Percentiles rank a stretch among this genome's conserved stretches.
Conservation (phyloP, 2,888 invertebrate genomes). For the Harpalus rufipes region DNA sequence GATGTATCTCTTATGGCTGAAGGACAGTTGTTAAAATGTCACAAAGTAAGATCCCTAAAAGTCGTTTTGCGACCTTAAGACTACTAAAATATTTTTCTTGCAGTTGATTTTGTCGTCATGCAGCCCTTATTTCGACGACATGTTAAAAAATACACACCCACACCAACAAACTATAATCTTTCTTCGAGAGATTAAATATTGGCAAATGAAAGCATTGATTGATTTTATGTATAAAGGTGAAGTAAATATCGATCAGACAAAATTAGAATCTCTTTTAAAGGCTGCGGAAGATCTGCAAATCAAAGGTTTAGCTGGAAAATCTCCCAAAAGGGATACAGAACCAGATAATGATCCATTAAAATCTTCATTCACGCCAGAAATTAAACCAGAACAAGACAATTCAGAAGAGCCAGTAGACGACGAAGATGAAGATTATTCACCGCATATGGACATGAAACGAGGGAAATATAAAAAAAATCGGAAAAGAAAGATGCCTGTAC, state of each 20-base stretch:
- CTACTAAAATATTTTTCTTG: conserved; percentile 71
- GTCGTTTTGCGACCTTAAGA: no score
- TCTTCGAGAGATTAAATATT: conserved; percentile 78
- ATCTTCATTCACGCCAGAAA: background rate
- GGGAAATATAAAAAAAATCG: conserved; percentile 67
- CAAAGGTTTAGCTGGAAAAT: conserved; percentile 74
- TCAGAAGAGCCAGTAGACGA: conserved; percentile 52
- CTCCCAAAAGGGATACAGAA: conserved; percentile 69
- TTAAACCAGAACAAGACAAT: conserved; percentile 47
- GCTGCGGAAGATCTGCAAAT: conserved; percentile 78
- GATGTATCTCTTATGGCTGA: conserved; percentile 80
- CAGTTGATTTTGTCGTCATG: conserved; percentile 79
- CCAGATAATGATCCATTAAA: conserved; percentile 27
- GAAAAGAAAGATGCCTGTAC: conserved; percentile 59
- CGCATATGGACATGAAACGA: conserved; percentile 65
- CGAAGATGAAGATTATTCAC: conserved; percentile 68
- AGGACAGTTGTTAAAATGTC: conserved; percentile 79
- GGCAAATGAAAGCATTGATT: conserved; percentile 78
- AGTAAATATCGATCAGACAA: conserved; percentile 77
- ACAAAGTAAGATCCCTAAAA: conserved; percentile 78
- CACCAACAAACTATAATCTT: conserved; percentile 78
- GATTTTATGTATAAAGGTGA: conserved; percentile 80
- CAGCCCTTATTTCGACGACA: conserved; percentile 78
- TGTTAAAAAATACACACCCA: conserved; percentile 76
- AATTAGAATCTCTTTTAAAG: conserved; percentile 76